Evolutionary conservation across 2,797 vertebrate genomes (phyloP).

Genomic region (Bradypodion ventrale): DNA sequence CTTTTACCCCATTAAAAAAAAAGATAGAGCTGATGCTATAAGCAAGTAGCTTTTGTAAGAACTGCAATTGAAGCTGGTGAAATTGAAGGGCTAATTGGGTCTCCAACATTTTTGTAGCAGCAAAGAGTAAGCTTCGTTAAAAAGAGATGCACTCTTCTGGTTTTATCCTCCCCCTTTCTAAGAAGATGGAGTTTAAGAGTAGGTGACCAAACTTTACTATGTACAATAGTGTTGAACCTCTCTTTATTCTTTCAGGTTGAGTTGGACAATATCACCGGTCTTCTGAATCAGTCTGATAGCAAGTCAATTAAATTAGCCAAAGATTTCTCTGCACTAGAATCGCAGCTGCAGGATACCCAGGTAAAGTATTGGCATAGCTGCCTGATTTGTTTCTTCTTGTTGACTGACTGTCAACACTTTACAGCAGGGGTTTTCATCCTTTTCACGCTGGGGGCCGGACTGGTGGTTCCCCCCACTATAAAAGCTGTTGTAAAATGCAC

Average conservation of each 20-base stretch:
- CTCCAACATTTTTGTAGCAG: not conserved
- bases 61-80: not conserved
- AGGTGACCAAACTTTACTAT: not conserved
- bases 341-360: slow-evolving; percentile 95
- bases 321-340: slow-evolving; percentile 90
- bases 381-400: not conserved
- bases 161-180: not conserved
- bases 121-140: not conserved
- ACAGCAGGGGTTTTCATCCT: no score
- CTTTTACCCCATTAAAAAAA: not conserved
- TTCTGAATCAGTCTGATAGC: slow-evolving; percentile 88
- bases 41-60: not conserved
- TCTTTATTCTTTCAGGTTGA: slow-evolving; percentile 79
- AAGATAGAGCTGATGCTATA: not conserved
- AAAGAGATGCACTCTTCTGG: not conserved
- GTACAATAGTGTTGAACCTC: not conserved
- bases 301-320: slow-evolving; percentile 94
- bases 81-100: not conserved
- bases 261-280: slow-evolving; percentile 85
- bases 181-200: not conserved
- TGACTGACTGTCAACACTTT: not conserved
- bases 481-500: no score
- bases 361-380: slow-evolving; percentile 67
- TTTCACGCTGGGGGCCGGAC: no score
- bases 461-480: no score